These are phyloP conservation scores for Rutpela maculata DNA, from an alignment of 2,888 invertebrate species.

Conservation along the genomic window DNA sequence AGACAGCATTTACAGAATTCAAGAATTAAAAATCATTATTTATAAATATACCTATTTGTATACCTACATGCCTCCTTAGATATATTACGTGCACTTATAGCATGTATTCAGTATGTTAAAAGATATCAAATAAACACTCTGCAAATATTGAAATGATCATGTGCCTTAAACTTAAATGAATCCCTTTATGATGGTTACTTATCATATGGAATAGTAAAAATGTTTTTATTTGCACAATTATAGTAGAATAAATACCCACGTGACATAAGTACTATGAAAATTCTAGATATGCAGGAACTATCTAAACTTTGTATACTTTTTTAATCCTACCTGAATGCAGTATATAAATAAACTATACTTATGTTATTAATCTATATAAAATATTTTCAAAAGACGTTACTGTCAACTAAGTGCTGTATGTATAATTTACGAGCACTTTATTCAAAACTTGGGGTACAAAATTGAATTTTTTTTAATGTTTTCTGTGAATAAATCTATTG, in stretches of 20 bases:
- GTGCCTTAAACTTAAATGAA: neutral
- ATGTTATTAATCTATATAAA: too few relatives aligned
- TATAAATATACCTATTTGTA: neutral
- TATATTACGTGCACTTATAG: neutral
- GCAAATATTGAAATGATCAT: neutral
- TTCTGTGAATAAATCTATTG: constrained; percentile 45
- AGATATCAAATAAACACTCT: neutral
- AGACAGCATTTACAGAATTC: too few relatives aligned
- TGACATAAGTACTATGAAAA: neutral
- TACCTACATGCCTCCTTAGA: neutral
- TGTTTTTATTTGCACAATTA: neutral
- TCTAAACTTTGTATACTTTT: neutral
- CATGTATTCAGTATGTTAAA: neutral
- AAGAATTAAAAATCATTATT: neutral
- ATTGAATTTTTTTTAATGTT: neutral
- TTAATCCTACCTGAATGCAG: neutral
- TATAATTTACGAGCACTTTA: neutral
- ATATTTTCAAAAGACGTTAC: too few relatives aligned
- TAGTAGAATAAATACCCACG: neutral
- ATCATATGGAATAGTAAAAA: neutral
- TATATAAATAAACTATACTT: too few relatives aligned
- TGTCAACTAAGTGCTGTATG: neutral
- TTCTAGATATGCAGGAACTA: neutral
- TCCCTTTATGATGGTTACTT: neutral
- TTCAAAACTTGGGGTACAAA: neutral